A percentile compares a stretch with the other conserved stretches of the same genome.
These are phyloP conservation scores for Lutraria rhynchaena DNA, from an alignment of 1,140 invertebrate species.

Conservation along the genomic window DNA sequence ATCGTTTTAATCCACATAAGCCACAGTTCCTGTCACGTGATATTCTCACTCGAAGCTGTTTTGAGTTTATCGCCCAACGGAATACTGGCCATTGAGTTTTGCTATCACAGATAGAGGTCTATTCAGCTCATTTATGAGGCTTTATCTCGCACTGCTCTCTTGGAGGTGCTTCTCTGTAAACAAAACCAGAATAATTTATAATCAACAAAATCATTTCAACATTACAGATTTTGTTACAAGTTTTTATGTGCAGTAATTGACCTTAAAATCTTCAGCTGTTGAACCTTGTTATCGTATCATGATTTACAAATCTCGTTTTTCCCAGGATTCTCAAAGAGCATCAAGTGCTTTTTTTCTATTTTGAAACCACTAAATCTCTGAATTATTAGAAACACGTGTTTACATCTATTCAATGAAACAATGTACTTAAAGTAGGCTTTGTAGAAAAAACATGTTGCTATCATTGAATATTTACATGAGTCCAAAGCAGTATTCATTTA, in stretches of 20 bases:
- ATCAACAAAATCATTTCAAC: too few species aligned
- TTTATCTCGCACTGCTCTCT: slow-evolving; percentile 33
- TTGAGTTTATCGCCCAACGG: slow-evolving; percentile 34
- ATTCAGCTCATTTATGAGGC: background rate
- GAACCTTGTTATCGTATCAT: too few species aligned
- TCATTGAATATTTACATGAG: background rate
- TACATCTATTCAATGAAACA: background rate
- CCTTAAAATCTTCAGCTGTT: too few species aligned
- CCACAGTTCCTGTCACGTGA: background rate
- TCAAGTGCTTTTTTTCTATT: background rate
- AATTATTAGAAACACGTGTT: slow-evolving; percentile 3
- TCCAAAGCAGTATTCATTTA: too few species aligned
- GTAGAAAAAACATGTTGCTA: background rate
- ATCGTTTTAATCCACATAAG: slow-evolving; percentile 8
- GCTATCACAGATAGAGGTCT: slow-evolving; percentile 30
- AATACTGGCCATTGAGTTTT: slow-evolving; percentile 34
- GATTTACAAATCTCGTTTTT: too few species aligned
- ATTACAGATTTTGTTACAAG: background rate
- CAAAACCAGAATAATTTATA: background rate
- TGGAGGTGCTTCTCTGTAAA: slow-evolving; percentile 21
- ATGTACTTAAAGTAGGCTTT: background rate
- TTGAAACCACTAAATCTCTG: background rate
- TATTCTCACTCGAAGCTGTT: background rate
- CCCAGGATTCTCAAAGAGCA: too few species aligned
- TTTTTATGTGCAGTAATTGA: background rate